These are phyloP conservation scores for Notothenia coriiceps DNA, from an alignment of 2,113 vertebrate genomes.

Conservation along the genomic window DNA sequence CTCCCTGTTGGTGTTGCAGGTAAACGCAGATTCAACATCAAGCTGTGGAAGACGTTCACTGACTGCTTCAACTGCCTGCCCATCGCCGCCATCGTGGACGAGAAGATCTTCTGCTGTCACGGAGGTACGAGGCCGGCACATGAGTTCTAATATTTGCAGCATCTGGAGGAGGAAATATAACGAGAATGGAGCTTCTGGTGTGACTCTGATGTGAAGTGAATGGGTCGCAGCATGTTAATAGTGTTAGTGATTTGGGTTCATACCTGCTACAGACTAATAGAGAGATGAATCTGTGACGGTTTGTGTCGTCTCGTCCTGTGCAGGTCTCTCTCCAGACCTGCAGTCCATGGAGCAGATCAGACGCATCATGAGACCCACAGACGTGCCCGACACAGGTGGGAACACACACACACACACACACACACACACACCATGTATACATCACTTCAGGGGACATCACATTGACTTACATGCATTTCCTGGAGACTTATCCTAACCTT, in stretches of 20 bases:
- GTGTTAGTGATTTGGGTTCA: neutral
- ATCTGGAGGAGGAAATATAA: neutral
- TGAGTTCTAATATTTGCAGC: too few relatives aligned
- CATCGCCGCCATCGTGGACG: slow-evolving; percentile 96
- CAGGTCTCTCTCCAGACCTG: slow-evolving; percentile 94
- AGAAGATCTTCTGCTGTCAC: slow-evolving; percentile 98
- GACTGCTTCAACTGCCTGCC: slow-evolving; percentile 98
- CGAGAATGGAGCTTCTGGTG: neutral
- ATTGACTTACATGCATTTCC: too few relatives aligned
- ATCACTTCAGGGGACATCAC: too few relatives aligned
- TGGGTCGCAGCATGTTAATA: slow-evolving; percentile 7
- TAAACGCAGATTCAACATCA: slow-evolving; percentile 97
- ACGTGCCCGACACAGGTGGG: slow-evolving; percentile 95
- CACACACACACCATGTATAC: neutral
- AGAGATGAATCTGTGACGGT: neutral
- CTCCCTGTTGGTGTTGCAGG: slow-evolving; percentile 74
- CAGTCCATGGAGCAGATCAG: slow-evolving; percentile 97
- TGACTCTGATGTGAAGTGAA: neutral
- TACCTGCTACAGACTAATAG: neutral
- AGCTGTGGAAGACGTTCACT: slow-evolving; percentile 97
- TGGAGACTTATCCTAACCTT: too few relatives aligned
- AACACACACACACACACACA: neutral
- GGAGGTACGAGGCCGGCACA: slow-evolving; percentile 84
- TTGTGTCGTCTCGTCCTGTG: neutral
- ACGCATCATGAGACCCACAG: slow-evolving; percentile 97